These are phyloP conservation scores for Campopleginae sp. DNA, from an alignment of 2,888 invertebrate species.

Conservation along the genomic window DNA sequence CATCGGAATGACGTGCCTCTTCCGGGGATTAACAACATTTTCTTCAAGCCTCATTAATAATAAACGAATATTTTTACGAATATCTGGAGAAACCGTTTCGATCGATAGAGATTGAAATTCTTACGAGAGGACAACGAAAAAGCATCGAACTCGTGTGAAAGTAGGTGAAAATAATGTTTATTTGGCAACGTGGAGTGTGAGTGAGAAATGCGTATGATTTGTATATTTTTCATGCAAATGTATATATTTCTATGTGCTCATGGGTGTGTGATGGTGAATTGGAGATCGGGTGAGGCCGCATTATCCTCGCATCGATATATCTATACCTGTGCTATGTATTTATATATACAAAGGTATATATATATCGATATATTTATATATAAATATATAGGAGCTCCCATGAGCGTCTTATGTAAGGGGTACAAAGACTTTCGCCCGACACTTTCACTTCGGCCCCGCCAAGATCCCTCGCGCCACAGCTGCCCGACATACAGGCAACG, in stretches of 20 bases:
- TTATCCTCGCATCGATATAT: conserved; percentile 73
- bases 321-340: conserved; percentile 70
- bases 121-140: background rate
- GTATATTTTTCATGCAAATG: conserved; percentile 14
- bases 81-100: background rate
- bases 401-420: conserved; percentile 81
- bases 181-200: background rate
- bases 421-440: conserved; percentile 83
- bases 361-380: conserved; percentile 8
- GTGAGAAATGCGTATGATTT: conserved; percentile 2
- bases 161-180: conserved; percentile 10
- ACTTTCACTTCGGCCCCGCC: conserved; percentile 81
- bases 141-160: background rate
- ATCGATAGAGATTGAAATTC: background rate
- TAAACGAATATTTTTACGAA: background rate
- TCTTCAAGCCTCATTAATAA: conserved; percentile 19
- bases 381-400: conserved; percentile 65
- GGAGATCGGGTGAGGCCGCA: conserved; percentile 68
- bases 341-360: conserved; percentile 59
- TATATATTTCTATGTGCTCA: conserved; percentile 17
- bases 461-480: conserved; percentile 47
- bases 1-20: background rate
- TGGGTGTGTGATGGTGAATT: conserved; percentile 36
- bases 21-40: background rate
- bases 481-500: conserved; percentile 31